Evolutionary conservation across 2,888 invertebrate species (phyloP).

Genomic region (Mythimna impura): DNA sequence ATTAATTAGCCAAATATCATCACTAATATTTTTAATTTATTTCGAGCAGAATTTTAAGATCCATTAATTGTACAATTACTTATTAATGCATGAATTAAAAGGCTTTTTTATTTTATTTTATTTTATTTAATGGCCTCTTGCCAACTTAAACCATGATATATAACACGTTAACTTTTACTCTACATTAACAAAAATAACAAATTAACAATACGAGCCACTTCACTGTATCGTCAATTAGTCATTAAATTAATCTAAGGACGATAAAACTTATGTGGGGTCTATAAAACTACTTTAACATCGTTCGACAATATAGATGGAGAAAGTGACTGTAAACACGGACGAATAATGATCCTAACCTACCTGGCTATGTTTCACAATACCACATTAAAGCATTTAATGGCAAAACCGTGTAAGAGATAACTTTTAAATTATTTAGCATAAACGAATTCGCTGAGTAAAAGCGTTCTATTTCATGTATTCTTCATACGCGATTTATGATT

Average conservation of each 20-base stretch:
- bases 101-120: no score
- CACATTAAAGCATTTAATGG: slow-evolving; percentile 36
- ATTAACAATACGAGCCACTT: slow-evolving; percentile 26
- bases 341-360: not conserved
- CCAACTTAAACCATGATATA: slow-evolving; percentile 56
- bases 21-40: no score
- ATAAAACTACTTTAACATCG: slow-evolving; percentile 26
- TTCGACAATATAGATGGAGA: slow-evolving; percentile 5
- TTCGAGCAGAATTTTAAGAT: no score
- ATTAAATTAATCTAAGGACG: slow-evolving; percentile 12
- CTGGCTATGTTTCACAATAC: not conserved
- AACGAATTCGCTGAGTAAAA: slow-evolving; percentile 40
- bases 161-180: slow-evolving; percentile 50
- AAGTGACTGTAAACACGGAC: slow-evolving; percentile 11
- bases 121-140: slow-evolving; percentile 66
- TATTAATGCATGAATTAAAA: no score
- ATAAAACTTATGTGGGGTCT: not conserved
- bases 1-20: no score
- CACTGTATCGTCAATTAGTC: slow-evolving; percentile 13
- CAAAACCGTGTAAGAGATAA: slow-evolving; percentile 16
- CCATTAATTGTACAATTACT: no score
- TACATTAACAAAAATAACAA: slow-evolving; percentile 37
- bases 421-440: slow-evolving; percentile 30
- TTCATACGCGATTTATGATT: slow-evolving; percentile 45
- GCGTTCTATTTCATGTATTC: slow-evolving; percentile 36